Evolutionary conservation across 2,113 vertebrate species (phyloP).

Genomic region (Phaethon lepturus): DNA sequence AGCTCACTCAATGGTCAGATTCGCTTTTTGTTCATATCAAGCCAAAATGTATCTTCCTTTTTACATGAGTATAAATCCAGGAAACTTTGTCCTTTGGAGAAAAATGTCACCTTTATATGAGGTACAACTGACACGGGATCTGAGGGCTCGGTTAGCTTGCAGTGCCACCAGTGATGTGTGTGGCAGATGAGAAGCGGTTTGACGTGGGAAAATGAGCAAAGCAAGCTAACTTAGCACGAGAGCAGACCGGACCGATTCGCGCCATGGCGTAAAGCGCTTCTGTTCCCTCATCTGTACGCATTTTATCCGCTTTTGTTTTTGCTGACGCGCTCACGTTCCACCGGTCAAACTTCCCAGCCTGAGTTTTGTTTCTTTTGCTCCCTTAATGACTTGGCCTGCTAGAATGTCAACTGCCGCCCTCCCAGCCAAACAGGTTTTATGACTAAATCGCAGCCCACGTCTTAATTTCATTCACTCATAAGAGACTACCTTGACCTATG

Average conservation of each 20-base stretch:
- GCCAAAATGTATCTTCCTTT: rapidly evolving
- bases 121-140: not conserved
- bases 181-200: not conserved
- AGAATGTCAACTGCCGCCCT: not conserved
- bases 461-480: not conserved
- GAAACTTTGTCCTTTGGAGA: not conserved
- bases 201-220: not conserved
- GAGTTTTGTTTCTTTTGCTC: not conserved
- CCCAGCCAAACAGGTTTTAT: not conserved
- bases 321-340: rapidly evolving
- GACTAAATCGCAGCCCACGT: not conserved
- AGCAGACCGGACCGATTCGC: not conserved
- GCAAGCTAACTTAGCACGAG: not conserved
- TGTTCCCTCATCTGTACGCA: rapidly evolving
- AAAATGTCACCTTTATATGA: not conserved
- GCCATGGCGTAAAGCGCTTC: rapidly evolving
- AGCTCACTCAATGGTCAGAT: not conserved
- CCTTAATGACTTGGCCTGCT: not conserved
- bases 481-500: not conserved
- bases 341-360: not conserved
- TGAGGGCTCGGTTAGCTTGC: not conserved
- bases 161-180: not conserved
- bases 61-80: not conserved
- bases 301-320: not conserved
- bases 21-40: not conserved